phyloP scores from a whole-genome alignment of 2,113 vertebrate species.

The Pristiophorus japonicus region DNA sequence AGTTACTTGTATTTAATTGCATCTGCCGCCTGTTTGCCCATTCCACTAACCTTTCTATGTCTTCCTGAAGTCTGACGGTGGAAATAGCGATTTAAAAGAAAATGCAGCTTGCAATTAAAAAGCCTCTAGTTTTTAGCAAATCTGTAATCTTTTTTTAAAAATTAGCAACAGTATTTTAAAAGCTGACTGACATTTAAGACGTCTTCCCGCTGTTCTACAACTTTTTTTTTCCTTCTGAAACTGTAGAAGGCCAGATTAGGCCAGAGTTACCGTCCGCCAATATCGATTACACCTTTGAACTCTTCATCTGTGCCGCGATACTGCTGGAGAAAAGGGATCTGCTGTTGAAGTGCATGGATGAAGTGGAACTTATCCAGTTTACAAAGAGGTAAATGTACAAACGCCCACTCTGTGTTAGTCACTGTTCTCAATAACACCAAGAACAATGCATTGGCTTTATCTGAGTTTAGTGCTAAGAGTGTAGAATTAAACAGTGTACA shows the following conservation, averaged over 20 bases:
- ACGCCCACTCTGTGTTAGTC: too few species aligned
- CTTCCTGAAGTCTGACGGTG: background rate
- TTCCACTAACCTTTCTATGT: background rate
- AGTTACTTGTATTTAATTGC: background rate
- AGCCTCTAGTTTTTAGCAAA: background rate
- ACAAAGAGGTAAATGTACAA: slow-evolving; percentile 53
- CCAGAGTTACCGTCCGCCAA: slow-evolving; percentile 52
- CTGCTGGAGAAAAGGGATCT: slow-evolving; percentile 58
- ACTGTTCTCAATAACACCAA: background rate
- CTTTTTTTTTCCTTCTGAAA: slow-evolving; percentile 41
- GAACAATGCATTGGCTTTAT: background rate
- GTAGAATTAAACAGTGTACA: background rate
- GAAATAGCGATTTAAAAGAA: background rate
- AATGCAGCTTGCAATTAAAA: background rate
- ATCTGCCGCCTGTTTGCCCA: background rate
- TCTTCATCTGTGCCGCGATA: slow-evolving; percentile 68
- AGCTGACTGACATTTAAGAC: background rate
- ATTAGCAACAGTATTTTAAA: background rate
- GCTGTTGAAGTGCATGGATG: slow-evolving; percentile 57
- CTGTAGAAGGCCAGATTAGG: slow-evolving; percentile 42
- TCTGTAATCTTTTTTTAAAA: background rate
- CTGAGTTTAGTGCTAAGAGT: background rate
- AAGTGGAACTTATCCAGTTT: slow-evolving; percentile 64
- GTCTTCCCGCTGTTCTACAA: background rate
- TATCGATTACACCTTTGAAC: slow-evolving; percentile 67